Base-by-base conservation (phyloP, 2,113 vertebrate genomes). In the Forbesichthys agassizii region DNA sequence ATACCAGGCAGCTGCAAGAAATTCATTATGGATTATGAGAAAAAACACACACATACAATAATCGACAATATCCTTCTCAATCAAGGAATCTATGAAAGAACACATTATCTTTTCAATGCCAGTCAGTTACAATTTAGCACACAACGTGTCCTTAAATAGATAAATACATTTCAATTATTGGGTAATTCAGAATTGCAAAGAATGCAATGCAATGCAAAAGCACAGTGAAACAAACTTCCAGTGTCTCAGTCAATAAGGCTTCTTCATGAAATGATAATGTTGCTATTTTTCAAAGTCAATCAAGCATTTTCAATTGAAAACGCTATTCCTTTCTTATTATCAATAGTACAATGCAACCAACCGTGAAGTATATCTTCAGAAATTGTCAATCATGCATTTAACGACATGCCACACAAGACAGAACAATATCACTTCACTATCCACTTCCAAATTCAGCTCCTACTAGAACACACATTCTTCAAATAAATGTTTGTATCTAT, bases 31-130 rank as follows among this genome's bases (percentile, higher is more conserved):
- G 10, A 12, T 52, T 52, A 12, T 8, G 11, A 52, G 11, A 7
- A 52, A 52, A 52, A 52, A 14, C 9, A 14, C 3, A 14, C 11
- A 52, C 16, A 42, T 7, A 59, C 18, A 33, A 11, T 59, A 8
- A 33, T 59, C 33, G 9, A 59, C 57, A 14, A 61, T 61, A 61
- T 61, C 58, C 58, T 61, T 61, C 58, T 61, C 33, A 61, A 61
- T 46, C 58, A 42, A 46, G 58, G 4, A 61, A n/a, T 12, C 36
- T 12, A 46, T 42, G 58, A 36, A 46, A 42, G 33, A 36, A n/a
- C 49, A 14, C 10, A 52, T 52, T 52, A 52, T 52, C 49, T 52
- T 52, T 52, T 52, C 49, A 1, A 52, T 52, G 49, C 49, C 13
- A 52, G 13, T 11, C 49, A 52, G 49, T 52, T 14, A 52, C 58